Conservation (phyloP, 2,797 vertebrate genomes). For the Capromys pilorides region DNA sequence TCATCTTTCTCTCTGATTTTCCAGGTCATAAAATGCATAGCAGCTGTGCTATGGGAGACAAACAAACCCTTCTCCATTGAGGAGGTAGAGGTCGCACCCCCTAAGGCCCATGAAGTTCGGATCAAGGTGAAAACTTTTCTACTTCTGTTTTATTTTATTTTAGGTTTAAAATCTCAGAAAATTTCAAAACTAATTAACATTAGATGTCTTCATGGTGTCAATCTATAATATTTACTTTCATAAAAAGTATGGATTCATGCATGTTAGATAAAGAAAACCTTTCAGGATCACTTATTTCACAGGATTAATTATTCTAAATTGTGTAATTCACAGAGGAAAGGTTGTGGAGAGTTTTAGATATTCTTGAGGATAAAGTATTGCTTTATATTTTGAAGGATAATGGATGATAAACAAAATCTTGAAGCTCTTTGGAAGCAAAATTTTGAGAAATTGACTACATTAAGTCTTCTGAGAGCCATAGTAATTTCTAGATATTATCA, state of each 20-base stretch:
- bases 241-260: neutral
- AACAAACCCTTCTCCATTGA: conserved; percentile 92
- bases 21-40: conserved; percentile 94
- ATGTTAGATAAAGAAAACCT: neutral
- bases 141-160: neutral
- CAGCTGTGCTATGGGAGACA: conserved; percentile 92
- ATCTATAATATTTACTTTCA: neutral
- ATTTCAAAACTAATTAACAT: neutral
- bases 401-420: neutral
- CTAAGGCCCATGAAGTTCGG: conserved; percentile 91
- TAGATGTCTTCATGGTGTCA: neutral
- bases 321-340: neutral
- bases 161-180: neutral
- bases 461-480: neutral
- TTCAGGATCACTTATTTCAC: neutral
- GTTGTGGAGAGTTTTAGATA: neutral
- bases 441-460: neutral
- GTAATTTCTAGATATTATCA: neutral
- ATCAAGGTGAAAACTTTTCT: conserved; percentile 89
- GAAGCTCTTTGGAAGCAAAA: neutral
- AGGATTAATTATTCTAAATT: neutral
- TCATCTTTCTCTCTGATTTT: conserved; percentile 53
- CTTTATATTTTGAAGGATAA: neutral
- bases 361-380: neutral
- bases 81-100: conserved; percentile 93